Evolutionary conservation across 2,797 vertebrate genomes (phyloP), one percentile per base, ranked within the genome.

Genomic region (Pygocentrus nattereri): DNA sequence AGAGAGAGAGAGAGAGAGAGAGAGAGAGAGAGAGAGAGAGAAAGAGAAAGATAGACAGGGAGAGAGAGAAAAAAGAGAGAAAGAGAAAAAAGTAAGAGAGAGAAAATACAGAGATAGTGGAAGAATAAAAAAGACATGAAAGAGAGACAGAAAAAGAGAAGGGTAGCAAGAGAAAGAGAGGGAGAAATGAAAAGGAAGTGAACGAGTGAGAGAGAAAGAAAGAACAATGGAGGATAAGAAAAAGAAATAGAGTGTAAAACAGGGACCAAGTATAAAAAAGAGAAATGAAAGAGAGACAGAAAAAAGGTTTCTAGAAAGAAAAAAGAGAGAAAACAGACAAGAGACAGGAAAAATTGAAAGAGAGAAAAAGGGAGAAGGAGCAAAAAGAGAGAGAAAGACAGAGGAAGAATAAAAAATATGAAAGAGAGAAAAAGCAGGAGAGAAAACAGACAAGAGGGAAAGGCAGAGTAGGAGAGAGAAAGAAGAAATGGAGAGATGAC

Each of bases 1-100:
- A 69, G 44, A 30, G 49, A 50, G 21, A 72, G 61, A 12, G 49
- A 25, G 16, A 75, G 77, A 68, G 44, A 74, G 2, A 70, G 10
- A 10, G 2, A 12, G n/a, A 52, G 71, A 23, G 47, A 25, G 21
- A 49, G n/a, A 61, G 27, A 44, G 8, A n/a, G 54, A 38, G n/a
- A 78, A 58, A 44, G 70, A 72, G n/a, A 38, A n/a, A 75, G 58
- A 34, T 64, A 72, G n/a, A 73, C 67, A 44, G 64, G 56, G 27
- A 54, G 18, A 13, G 52, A 49, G 27, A 72, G 65, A 49, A 61
- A 58, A 44, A 10, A 0, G 4, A 41, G 4, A 41, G 41, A 41
- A 10, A 41, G 6, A 19, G 58, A 76, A n/a, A 58, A 38, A 81
- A 70, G n/a, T 44, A 64, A 27, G 69, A 68, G 27, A 16, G 31